These are phyloP conservation scores for Epinephelus lanceolatus DNA, from an alignment of 2,113 vertebrate genomes.

Conservation along the genomic window DNA sequence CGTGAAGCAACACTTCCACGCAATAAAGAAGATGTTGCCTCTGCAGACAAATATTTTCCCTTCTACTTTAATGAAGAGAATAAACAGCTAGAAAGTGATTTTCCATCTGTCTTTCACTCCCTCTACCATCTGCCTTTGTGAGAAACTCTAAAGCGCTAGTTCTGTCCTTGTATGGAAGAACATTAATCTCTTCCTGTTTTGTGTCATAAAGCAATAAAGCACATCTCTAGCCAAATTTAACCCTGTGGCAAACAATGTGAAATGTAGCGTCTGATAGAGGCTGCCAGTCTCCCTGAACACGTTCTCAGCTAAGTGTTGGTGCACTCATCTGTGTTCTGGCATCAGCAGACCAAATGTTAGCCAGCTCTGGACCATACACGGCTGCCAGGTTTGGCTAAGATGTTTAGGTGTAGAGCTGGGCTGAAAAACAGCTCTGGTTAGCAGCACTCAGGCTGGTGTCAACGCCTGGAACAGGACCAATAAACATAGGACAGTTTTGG, in stretches of 20 bases:
- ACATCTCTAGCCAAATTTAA: slow-evolving; percentile 17
- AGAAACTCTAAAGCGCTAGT: slow-evolving; percentile 16
- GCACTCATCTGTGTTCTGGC: slow-evolving; percentile 42
- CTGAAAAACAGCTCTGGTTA: slow-evolving; percentile 38
- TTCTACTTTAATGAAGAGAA: slow-evolving; percentile 20
- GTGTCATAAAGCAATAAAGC: slow-evolving; percentile 29
- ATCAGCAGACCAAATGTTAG: slow-evolving; percentile 1
- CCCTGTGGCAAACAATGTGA: neutral
- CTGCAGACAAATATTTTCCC: slow-evolving; percentile 38
- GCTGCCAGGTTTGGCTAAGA: slow-evolving; percentile 35
- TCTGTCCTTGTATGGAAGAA: slow-evolving; percentile 30
- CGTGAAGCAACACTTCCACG: slow-evolving; percentile 18
- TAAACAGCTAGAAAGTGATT: slow-evolving; percentile 41
- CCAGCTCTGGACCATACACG: neutral
- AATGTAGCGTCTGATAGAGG: neutral
- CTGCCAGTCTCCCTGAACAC: slow-evolving; percentile 11
- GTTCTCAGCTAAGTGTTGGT: slow-evolving; percentile 26
- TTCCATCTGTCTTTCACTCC: slow-evolving; percentile 56
- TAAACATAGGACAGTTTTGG: slow-evolving; percentile 13
- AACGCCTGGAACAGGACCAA: slow-evolving; percentile 50
- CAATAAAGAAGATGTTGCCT: slow-evolving; percentile 14
- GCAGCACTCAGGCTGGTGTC: slow-evolving; percentile 29
- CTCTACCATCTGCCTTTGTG: slow-evolving; percentile 44
- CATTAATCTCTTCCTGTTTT: slow-evolving; percentile 48
- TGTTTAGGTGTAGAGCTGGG: neutral